Conservation (phyloP, 2,797 vertebrate genomes). For the Dryobates pubescens region DNA sequence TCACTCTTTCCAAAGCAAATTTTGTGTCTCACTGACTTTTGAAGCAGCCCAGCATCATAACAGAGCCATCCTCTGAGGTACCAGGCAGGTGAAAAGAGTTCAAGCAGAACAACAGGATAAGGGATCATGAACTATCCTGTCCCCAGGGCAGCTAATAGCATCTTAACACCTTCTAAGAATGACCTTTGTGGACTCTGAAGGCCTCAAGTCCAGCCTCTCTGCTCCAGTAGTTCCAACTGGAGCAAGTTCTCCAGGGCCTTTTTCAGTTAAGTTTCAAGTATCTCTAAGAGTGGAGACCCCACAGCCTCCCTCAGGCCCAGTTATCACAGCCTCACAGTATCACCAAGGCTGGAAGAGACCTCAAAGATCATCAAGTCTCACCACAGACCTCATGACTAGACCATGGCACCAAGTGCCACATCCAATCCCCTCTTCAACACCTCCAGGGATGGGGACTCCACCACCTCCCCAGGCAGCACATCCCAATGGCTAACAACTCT, state of each 20-base stretch:
- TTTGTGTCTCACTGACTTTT: not conserved
- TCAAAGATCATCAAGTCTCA: no score
- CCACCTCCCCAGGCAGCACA: no score
- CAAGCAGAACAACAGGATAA: not conserved
- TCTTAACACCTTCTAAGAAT: not conserved
- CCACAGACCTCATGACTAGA: no score
- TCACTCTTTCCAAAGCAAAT: not conserved
- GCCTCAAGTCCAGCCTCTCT: not conserved
- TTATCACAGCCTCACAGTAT: no score
- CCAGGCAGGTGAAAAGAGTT: not conserved
- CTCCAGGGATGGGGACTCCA: no score
- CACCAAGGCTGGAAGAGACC: no score
- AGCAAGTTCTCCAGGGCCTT: not conserved
- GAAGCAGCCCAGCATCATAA: rapidly evolving
- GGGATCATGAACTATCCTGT: not conserved
- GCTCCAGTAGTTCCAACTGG: not conserved
- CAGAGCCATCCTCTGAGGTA: not conserved
- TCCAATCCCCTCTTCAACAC: no score
- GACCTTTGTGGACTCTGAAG: not conserved
- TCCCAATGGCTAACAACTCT: no score
- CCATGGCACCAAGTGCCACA: no score
- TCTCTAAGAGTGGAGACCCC: not conserved
- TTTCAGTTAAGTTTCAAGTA: not conserved
- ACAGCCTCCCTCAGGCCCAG: not conserved
- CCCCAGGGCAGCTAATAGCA: not conserved